phyloP scores from a whole-genome alignment of 2,797 vertebrate species.

The Phoxinus dragarum region DNA sequence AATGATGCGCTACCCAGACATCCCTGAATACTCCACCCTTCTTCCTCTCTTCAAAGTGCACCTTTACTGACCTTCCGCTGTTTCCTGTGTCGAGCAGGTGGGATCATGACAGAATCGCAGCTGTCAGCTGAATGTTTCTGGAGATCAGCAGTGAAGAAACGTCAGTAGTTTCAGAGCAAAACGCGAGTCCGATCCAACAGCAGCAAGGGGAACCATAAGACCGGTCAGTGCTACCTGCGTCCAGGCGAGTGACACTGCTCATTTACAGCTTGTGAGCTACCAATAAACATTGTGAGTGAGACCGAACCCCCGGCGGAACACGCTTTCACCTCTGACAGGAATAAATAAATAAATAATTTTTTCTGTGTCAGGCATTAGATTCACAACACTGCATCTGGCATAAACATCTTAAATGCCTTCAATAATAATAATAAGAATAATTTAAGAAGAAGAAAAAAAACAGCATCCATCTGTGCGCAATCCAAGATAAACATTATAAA shows the following conservation, averaged over 20 bases:
- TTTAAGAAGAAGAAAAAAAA: constrained; percentile 44
- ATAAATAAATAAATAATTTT: constrained; percentile 86
- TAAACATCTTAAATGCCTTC: constrained; percentile 61
- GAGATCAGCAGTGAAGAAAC: constrained; percentile 46
- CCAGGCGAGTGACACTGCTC: constrained; percentile 33
- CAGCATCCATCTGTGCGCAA: constrained; percentile 39
- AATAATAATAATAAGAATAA: constrained; percentile 57
- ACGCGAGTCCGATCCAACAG: constrained; percentile 46
- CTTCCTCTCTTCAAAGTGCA: constrained; percentile 60
- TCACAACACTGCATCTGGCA: constrained; percentile 55
- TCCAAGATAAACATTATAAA: constrained; percentile 57
- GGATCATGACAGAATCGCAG: constrained; percentile 21
- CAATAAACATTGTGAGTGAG: constrained; percentile 68
- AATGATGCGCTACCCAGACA: constrained; percentile 59
- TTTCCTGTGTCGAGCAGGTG: constrained; percentile 44
- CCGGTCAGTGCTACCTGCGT: constrained; percentile 79
- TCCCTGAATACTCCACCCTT: constrained; percentile 57
- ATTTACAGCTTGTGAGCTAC: constrained; percentile 60
- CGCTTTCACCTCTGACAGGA: constrained; percentile 75
- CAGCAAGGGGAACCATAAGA: constrained; percentile 73
- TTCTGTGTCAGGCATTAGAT: constrained; percentile 74
- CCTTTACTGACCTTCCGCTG: constrained; percentile 52
- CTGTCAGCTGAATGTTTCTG: constrained; percentile 47
- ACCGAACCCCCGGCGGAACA: constrained; percentile 48
- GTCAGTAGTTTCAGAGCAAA: constrained; percentile 55